Evolutionary conservation across 1,140 invertebrate genomes (phyloP).

Genomic region (Bombus balteatus): DNA sequence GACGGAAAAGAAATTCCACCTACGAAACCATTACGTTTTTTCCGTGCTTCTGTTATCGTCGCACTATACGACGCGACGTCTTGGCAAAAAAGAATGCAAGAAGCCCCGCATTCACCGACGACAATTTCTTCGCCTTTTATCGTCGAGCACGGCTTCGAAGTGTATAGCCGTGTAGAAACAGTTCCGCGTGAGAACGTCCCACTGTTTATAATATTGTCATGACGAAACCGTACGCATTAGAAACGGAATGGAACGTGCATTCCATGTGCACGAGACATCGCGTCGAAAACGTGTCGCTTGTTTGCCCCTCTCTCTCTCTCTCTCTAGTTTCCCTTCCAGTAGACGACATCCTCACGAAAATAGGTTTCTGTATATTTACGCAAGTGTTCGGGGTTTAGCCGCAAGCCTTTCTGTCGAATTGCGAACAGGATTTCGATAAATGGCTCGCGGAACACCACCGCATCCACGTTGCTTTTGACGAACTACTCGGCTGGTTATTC

Average conservation of each 20-base stretch:
- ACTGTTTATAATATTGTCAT: conserved; percentile 38
- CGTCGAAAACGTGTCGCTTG: background rate
- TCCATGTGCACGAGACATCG: no score
- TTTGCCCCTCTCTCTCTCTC: background rate
- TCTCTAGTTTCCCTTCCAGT: background rate
- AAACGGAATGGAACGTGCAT: background rate
- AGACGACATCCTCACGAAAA: background rate
- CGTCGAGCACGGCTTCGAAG: background rate
- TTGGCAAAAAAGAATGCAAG: background rate
- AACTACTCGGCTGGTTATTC: background rate
- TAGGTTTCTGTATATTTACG: conserved; percentile 11
- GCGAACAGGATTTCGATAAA: background rate
- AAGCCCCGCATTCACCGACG: conserved; percentile 3
- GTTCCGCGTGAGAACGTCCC: background rate
- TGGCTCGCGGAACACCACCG: background rate
- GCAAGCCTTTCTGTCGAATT: background rate
- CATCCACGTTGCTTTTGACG: background rate
- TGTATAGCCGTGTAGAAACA: background rate
- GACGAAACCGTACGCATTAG: conserved; percentile 30
- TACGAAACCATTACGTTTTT: background rate
- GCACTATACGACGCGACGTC: no score
- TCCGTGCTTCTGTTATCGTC: background rate
- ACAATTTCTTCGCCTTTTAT: conserved; percentile 39
- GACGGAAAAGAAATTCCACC: no score
- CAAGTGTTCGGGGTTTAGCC: background rate